Evolutionary conservation across 2,113 vertebrate genomes (phyloP), one percentile per base, ranked within the genome.

Genomic region (Bubo bubo): DNA sequence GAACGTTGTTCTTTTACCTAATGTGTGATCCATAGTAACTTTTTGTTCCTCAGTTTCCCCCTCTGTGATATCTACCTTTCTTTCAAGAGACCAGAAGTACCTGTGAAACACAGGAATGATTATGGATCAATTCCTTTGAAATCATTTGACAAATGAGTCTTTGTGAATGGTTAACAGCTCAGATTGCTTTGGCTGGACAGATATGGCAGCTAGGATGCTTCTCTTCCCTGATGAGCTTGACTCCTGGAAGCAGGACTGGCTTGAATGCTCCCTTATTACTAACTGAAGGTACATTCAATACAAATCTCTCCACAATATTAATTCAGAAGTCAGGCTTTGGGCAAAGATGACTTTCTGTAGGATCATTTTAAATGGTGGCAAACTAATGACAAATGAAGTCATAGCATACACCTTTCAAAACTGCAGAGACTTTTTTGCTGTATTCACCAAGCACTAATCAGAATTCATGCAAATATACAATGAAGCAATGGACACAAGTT

Each of bases 161-260:
- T 79, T 93, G 88, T 83, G 76, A 70, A 74, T 12, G 30, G 72
- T 60, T 86, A 93, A 60, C 50, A 74, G 91, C 72, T 93, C 93
- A n/a, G 1, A 66, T 74, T 74, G 50, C 76, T 86, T 79, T 79
- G 72, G 20, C 47, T 83, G 88, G 75, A 80, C 88, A 86, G 45
- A 2, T 9, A 14, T 6, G 66, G 39, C 75, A 79, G 60, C 56
- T 58, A 27, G 50, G 62, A 52, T 75, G 52, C 79, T 83, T 66
- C 88, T 89, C 50, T 34, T 79, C 62, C 45, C 39, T n/a, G 55
- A 23, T 47, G 72, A 96, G 35, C 60, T 66, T 47, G 56, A 62
- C 35, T 93, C 45, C 72, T 91, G 0, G 2, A 68, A 82, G 50
- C 60, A 47, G 62, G 84, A 47, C 32, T 59, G 47, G 62, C 22